Evolutionary conservation across 2,888 invertebrate genomes (phyloP), one percentile per base, ranked within the genome.

Genomic region (Antheraea yamamai): DNA sequence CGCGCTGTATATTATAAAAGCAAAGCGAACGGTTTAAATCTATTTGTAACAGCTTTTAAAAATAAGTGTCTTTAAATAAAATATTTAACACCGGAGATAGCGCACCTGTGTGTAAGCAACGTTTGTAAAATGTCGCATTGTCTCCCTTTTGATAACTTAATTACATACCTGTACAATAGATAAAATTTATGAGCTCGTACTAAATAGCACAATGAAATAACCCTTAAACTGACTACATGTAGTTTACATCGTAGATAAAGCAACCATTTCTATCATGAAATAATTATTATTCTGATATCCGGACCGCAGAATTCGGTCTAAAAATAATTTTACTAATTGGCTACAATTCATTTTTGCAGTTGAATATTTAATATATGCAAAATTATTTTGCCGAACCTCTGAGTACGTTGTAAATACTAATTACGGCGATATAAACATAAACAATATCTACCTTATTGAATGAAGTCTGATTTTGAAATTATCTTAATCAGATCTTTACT

Each of bases 181-280:
- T 87, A 87, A 88, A 87, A 74, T 90, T 90, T 89, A 90, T 84
- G 87, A 81, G 79, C 80, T 77, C 77, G 78, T 83, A 86, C 85
- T 86, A 85, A 87, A 88, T 83, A 83, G 81, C 82, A 81, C 83
- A 82, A 86, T 87, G 84, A 87, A 88, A 87, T 79, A 81, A 82
- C 79, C 80, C 81, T 82, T 79, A 81, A 66, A 30, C 30, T 66
- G 81, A 82, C 80, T 81, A 79, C 81, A 79, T 74, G 72, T 75
- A 76, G 78, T 81, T 84, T 82, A 83, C 77, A 77, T 75, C 78
- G 78, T 76, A 77, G 47, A 80, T 79, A 78, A 85, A 85, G 82
- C 82, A 84, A 81, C 81, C 77, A 79, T 79, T 79, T 68, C 64
- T 66, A 70, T 52, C 47, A 51, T 30, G 20, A 26, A 30, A 64